phyloP scores from a whole-genome alignment of 23 tunicate species.

The Trididemnum clinides region DNA sequence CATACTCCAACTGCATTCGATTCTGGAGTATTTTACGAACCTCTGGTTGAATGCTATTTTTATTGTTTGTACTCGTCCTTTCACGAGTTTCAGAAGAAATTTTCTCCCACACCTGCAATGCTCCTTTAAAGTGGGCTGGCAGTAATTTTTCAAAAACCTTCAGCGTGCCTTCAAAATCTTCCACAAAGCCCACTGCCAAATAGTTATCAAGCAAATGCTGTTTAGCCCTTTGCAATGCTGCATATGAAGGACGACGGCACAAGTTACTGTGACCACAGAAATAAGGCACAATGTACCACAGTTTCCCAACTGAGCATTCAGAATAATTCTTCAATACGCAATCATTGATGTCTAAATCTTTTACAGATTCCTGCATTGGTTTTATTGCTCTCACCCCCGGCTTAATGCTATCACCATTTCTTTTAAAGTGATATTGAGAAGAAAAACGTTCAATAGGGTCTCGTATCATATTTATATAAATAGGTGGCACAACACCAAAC shows the following conservation, averaged over 20 bases:
- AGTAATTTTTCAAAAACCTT: constrained; percentile 80
- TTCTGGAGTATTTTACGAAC: constrained; percentile 37
- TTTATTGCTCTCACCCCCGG: constrained; percentile 32
- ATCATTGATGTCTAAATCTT: constrained; percentile 74
- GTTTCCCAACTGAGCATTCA: constrained; percentile 56
- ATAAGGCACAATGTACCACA: constrained; percentile 92
- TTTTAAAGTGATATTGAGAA: constrained; percentile 80
- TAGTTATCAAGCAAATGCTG: constrained; percentile 67
- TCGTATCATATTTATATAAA: constrained; percentile 90
- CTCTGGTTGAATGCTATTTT: constrained; percentile 34
- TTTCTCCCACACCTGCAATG: constrained; percentile 49
- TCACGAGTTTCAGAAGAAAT: neutral
- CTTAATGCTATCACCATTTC: constrained; percentile 62
- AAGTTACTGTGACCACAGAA: constrained; percentile 86
- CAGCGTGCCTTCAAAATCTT: constrained; percentile 84
- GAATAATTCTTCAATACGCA: constrained; percentile 68
- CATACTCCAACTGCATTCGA: constrained; percentile 74
- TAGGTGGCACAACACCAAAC: constrained; percentile 56
- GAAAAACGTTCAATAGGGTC: constrained; percentile 94
- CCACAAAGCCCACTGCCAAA: constrained; percentile 82
- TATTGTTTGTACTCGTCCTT: constrained; percentile 57
- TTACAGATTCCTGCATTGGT: constrained; percentile 32
- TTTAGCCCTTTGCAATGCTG: constrained; percentile 78
- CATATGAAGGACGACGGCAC: constrained; percentile 64
- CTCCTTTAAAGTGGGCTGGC: constrained; percentile 71